phyloP scores from a whole-genome alignment of 2,888 invertebrate genomes.

The Andrena flavipes region DNA sequence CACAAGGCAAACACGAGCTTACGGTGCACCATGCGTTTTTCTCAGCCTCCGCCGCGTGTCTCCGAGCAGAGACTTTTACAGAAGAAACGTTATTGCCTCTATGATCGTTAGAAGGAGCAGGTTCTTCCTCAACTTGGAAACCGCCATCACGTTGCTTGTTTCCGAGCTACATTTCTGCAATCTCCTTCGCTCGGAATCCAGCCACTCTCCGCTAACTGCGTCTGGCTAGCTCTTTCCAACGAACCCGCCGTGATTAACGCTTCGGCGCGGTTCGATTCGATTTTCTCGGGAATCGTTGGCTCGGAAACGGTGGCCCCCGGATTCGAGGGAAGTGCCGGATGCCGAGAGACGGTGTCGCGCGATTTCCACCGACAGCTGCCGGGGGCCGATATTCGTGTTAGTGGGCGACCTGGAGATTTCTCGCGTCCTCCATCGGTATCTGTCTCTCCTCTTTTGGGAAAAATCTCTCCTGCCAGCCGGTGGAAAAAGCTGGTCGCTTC shows the following conservation, averaged over 20 bases:
- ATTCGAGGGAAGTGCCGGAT: conserved; percentile 9
- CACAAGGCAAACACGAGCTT: conserved; percentile 30
- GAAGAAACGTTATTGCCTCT: conserved; percentile 8
- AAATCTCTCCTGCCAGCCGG: conserved; percentile 27
- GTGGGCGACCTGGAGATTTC: conserved; percentile 29
- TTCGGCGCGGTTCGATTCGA: no score
- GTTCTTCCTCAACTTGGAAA: conserved; percentile 6
- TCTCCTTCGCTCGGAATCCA: background rate
- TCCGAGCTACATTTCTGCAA: background rate
- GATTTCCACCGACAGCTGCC: conserved; percentile 14
- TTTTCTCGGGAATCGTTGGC: no score
- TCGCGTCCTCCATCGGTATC: conserved; percentile 34
- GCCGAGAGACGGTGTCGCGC: background rate
- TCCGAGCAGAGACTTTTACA: background rate
- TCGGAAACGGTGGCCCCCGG: background rate
- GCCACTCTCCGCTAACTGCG: no score
- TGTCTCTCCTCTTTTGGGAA: conserved; percentile 38
- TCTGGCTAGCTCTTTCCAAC: background rate
- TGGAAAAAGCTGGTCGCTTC: conserved; percentile 25
- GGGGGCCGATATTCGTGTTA: conserved; percentile 37
- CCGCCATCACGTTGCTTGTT: background rate
- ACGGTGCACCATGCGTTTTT: conserved; percentile 6
- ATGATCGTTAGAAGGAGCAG: background rate
- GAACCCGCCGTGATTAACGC: background rate
- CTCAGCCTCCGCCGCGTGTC: background rate